A percentile compares a stretch with the other conserved stretches of the same genome.
These are phyloP conservation scores for Crenuchus spilurus DNA, from an alignment of 2,797 vertebrate species.

Conservation along the genomic window DNA sequence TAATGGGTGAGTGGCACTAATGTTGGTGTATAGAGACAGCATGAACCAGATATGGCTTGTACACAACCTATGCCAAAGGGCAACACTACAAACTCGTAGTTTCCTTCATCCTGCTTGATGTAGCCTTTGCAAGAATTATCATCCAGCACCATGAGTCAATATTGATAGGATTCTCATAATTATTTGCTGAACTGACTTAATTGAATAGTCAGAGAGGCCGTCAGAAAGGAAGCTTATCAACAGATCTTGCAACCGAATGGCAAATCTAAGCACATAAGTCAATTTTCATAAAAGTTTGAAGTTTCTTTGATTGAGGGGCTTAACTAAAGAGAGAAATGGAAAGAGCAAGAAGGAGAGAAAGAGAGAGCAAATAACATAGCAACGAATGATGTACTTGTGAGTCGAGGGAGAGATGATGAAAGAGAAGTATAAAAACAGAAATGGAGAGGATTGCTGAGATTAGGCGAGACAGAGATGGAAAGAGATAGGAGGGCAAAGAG, in stretches of 20 bases:
- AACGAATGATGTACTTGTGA: not conserved
- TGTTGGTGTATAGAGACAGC: not conserved
- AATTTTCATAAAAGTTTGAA: not conserved
- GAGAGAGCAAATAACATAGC: not conserved
- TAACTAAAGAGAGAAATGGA: not conserved
- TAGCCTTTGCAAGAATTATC: not conserved
- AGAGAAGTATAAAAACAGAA: not conserved
- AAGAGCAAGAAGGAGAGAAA: not conserved
- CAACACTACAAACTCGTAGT: not conserved
- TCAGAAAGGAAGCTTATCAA: too few species aligned
- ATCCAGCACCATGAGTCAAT: not conserved
- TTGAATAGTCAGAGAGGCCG: too few species aligned
- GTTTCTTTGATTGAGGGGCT: slow-evolving; percentile 8
- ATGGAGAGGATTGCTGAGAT: slow-evolving; percentile 1
- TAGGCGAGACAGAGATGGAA: not conserved
- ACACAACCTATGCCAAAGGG: not conserved
- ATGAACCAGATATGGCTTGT: not conserved
- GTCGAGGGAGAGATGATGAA: not conserved
- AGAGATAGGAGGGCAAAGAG: not conserved
- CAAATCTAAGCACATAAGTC: not conserved
- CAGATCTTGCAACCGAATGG: not conserved
- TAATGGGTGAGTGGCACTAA: too few species aligned
- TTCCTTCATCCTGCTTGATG: not conserved
- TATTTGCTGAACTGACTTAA: not conserved
- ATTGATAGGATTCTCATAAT: not conserved